Base-by-base conservation (phyloP, 2,797 vertebrate genomes). In the Bovichtus diacanthus region DNA sequence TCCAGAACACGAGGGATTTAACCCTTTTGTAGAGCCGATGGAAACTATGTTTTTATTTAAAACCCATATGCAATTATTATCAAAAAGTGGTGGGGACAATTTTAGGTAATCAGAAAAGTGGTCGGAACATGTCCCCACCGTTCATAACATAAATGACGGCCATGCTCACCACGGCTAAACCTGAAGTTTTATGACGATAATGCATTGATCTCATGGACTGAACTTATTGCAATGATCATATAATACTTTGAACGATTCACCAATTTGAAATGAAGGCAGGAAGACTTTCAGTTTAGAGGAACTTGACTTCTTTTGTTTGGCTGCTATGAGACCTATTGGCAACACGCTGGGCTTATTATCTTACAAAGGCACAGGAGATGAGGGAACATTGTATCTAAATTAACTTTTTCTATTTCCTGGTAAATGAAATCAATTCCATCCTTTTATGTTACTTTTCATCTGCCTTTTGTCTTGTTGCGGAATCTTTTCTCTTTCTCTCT, bases 381-480 rank as follows among this genome's bases (percentile, higher is more conserved):
- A 97, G 95, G 95, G 96, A 97, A 96, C 97, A 95, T 96, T 97
- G 96, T 97, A 96, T 98, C 97, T 97, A 97, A 99, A 99, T 99
- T 97, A 99, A 98, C 97, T 97, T 96, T 95, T 93, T 95, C 96
- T 97, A 96, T 97, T 97, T 96, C 93, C 92, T 90, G 96, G 96
- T 97, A 97, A 99, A 99, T 98, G 96, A 97, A 99, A 99, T 99
- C 97, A 98, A 97, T 98, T 99, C 96, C 95, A 93, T 96, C 96
- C 92, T 95, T 97, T 96, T 96, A 96, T 97, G 97, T 97, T 98
- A 97, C 97, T 98, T 98, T 97, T 98, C 96, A 96, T 97, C 96
- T 97, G 96, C 96, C 98, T 99, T 99, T 99, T 99, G 97, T 99
- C 98, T 99, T 98, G 97, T 98, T 99, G 97, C 95, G 34, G 96